These are phyloP conservation scores for Phalacrocorax brasilianus DNA, from an alignment of 2,113 vertebrate species.

Conservation along the genomic window DNA sequence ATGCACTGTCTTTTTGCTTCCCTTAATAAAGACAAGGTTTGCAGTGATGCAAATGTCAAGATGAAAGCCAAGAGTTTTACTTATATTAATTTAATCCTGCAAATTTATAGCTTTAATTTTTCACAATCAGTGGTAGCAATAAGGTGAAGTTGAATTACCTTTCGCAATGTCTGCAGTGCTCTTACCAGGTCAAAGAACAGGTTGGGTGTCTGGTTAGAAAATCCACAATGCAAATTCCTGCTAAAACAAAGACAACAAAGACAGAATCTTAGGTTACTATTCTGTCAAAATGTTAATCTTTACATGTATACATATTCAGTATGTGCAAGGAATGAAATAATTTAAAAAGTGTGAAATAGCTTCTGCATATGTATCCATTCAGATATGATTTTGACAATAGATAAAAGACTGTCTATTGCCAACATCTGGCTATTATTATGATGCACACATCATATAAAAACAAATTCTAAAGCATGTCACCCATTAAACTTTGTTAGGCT, in stretches of 20 bases:
- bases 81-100: neutral
- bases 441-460: neutral
- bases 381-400: neutral
- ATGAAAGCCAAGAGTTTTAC: neutral
- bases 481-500: neutral
- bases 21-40: neutral
- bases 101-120: neutral
- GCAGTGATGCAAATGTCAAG: neutral
- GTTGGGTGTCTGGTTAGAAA: neutral
- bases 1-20: neutral
- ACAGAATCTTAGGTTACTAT: neutral
- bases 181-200: neutral
- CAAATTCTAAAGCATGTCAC: neutral
- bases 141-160: neutral
- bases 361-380: rapidly evolving
- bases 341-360: neutral
- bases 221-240: neutral
- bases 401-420: neutral
- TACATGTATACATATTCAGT: neutral
- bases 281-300: neutral
- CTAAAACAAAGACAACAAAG: conserved; percentile 21
- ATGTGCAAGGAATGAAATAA: neutral
- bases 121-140: neutral
- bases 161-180: neutral
- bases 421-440: neutral